Conservation (phyloP, 2,113 vertebrate genomes). For the Chrysochloris asiatica region DNA sequence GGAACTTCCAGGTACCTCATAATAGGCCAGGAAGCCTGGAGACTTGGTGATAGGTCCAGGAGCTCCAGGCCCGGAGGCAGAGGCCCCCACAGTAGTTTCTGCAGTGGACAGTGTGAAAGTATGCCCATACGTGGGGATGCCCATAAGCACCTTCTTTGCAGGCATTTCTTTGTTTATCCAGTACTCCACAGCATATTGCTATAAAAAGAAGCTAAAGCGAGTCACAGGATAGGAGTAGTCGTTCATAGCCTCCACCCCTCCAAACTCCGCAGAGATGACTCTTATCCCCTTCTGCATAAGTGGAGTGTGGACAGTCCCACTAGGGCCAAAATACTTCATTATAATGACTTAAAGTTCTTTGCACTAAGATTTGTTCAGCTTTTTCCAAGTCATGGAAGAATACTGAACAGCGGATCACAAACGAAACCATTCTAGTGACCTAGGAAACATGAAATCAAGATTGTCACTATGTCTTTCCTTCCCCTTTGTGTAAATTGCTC, state of each 20-base stretch:
- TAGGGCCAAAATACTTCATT: background rate
- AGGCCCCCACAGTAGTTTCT: constrained; percentile 78
- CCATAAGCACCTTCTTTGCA: constrained; percentile 84
- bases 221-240: background rate
- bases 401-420: background rate
- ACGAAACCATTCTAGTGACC: background rate
- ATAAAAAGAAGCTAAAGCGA: background rate
- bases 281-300: background rate
- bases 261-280: background rate
- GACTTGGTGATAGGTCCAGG: constrained; percentile 85
- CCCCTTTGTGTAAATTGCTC: background rate
- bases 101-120: constrained; percentile 81
- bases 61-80: constrained; percentile 80
- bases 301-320: background rate
- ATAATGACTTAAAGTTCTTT: background rate
- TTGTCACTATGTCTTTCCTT: background rate
- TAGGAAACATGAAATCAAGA: background rate
- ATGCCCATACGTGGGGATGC: constrained; percentile 85
- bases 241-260: background rate
- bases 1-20: constrained; percentile 82
- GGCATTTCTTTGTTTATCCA: constrained; percentile 83
- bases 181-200: constrained; percentile 83
- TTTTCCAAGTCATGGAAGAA: background rate
- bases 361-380: background rate
- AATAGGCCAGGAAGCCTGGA: constrained; percentile 84